Conservation (phyloP, 1,140 invertebrate species). For the Musca vetustissima region DNA sequence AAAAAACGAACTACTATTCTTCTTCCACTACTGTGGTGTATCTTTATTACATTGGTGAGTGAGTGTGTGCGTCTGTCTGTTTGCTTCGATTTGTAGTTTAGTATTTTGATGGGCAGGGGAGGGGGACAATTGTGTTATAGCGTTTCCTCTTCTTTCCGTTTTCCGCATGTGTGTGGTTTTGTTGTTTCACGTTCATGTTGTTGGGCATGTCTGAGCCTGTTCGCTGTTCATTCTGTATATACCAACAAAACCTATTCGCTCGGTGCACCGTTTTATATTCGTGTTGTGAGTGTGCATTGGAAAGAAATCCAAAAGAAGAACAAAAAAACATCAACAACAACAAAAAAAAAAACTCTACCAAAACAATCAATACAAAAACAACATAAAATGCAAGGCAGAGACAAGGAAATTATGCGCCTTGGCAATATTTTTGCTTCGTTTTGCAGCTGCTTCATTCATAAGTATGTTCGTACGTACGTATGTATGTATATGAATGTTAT, state of each 20-base stretch:
- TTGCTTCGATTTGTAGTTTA: background rate
- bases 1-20: too few species aligned
- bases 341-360: background rate
- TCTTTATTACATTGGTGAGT: too few species aligned
- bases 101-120: background rate
- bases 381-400: too few species aligned
- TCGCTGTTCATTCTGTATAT: too few species aligned
- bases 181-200: background rate
- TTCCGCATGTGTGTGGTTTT: slow-evolving; percentile 7
- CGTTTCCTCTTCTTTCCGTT: slow-evolving; percentile 22
- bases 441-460: slow-evolving; percentile 19
- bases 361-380: background rate
- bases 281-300: background rate
- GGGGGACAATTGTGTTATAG: background rate
- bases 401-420: slow-evolving; percentile 5
- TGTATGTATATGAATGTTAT: background rate
- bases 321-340: too few species aligned
- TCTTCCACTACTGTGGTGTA: too few species aligned
- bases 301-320: too few species aligned
- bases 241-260: too few species aligned
- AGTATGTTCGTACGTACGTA: too few species aligned
- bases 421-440: slow-evolving; percentile 8
- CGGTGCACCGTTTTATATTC: background rate
- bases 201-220: slow-evolving; percentile 10
- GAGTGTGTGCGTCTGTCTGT: background rate